A percentile compares a stretch with the other conserved stretches of the same genome.
phyloP scores from a whole-genome alignment of 2,888 invertebrate genomes.

The Heliconius cydno region DNA sequence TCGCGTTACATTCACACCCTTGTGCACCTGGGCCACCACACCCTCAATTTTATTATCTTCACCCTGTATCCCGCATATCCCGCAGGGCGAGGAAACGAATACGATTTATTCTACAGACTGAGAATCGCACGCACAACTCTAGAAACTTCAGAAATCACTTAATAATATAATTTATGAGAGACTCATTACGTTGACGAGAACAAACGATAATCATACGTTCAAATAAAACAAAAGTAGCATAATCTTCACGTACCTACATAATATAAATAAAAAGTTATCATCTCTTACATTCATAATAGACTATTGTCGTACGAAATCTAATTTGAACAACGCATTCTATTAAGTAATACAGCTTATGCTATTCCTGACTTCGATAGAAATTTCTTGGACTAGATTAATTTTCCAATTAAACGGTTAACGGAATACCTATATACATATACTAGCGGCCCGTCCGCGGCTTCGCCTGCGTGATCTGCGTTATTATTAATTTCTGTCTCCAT shows the following conservation, averaged over 20 bases:
- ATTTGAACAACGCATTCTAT: conserved; percentile 13
- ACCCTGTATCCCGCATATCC: too few species aligned
- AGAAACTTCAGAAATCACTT: too few species aligned
- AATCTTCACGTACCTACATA: background rate
- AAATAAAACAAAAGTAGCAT: background rate
- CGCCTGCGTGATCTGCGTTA: too few species aligned
- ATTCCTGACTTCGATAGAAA: conserved; percentile 4
- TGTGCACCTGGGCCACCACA: too few species aligned
- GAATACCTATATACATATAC: too few species aligned
- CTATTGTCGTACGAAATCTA: background rate
- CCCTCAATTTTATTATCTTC: too few species aligned
- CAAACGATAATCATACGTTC: too few species aligned
- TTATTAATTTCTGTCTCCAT: too few species aligned
- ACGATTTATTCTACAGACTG: too few species aligned
- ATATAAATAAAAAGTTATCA: background rate
- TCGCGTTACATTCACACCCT: too few species aligned
- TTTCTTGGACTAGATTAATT: conserved; percentile 21
- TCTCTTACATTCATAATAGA: background rate
- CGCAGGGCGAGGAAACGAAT: background rate
- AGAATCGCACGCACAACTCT: too few species aligned
- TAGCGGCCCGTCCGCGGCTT: too few species aligned
- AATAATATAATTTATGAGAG: background rate
- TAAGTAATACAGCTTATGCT: conserved; percentile 1
- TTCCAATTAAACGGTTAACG: conserved; percentile 17
- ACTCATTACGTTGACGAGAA: background rate